phyloP scores from a whole-genome alignment of 2,888 invertebrate genomes.

The Tridacna crocea region DNA sequence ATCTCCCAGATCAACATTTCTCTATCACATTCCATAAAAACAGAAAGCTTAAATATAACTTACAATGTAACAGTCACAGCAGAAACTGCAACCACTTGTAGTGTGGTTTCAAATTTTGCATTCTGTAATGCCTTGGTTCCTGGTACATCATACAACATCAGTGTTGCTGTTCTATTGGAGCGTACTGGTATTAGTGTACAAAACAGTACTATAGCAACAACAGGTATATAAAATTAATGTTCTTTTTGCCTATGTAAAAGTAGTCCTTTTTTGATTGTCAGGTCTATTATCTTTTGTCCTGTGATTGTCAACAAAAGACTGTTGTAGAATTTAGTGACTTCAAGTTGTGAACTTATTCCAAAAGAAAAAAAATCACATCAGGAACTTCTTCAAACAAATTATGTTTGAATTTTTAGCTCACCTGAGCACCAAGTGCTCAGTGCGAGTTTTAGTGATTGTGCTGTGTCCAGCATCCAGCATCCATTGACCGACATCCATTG shows the following conservation, averaged over 20 bases:
- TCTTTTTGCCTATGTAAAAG: not conserved
- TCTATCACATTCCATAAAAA: not conserved
- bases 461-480: too few species aligned
- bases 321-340: not conserved
- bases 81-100: not conserved
- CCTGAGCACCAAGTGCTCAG: too few species aligned
- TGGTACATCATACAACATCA: constrained; percentile 3
- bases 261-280: not conserved
- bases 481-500: too few species aligned
- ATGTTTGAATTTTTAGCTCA: too few species aligned
- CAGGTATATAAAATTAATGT: constrained; percentile 1
- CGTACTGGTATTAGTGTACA: not conserved
- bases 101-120: not conserved
- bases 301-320: not conserved
- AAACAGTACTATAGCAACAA: constrained; percentile 1
- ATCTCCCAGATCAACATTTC: not conserved
- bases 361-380: not conserved
- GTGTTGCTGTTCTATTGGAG: not conserved
- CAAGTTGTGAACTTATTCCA: not conserved
- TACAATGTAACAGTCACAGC: not conserved
- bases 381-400: not conserved
- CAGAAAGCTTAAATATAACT: not conserved
- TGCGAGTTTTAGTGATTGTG: too few species aligned
- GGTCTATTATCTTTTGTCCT: not conserved
- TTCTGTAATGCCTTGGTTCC: constrained; percentile 2